These are phyloP conservation scores for Rhadinocentrus ornatus DNA, from an alignment of 2,797 vertebrate genomes.

Conservation along the genomic window DNA sequence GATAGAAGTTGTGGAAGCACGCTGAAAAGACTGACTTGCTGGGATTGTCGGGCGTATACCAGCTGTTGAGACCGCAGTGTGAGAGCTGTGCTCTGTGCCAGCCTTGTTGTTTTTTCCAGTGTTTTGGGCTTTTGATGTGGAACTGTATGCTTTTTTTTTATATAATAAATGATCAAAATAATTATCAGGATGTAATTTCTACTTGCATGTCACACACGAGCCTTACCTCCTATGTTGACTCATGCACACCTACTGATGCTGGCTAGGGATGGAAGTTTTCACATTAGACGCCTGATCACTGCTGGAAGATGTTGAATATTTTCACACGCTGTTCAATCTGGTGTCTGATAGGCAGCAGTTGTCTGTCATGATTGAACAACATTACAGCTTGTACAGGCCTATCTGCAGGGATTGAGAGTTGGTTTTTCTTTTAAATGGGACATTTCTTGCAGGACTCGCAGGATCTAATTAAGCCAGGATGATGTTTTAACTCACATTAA, in stretches of 20 bases:
- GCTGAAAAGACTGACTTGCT: neutral
- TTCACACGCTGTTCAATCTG: neutral
- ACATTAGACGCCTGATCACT: constrained; percentile 26
- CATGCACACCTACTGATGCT: constrained; percentile 39
- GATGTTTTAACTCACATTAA: constrained; percentile 57
- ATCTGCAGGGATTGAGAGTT: constrained; percentile 13
- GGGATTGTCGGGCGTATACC: constrained; percentile 60
- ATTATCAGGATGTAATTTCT: neutral
- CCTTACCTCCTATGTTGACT: neutral
- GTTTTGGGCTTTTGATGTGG: constrained; percentile 32
- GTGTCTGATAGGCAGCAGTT: constrained; percentile 17
- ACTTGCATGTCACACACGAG: neutral
- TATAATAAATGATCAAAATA: constrained; percentile 7
- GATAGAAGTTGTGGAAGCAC: constrained; percentile 25
- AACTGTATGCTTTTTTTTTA: constrained; percentile 14
- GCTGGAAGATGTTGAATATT: constrained; percentile 14
- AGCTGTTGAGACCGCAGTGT: constrained; percentile 61
- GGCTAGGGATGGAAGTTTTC: constrained; percentile 65
- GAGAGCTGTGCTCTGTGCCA: constrained; percentile 26
- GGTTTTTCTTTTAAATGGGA: constrained; percentile 31
- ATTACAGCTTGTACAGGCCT: constrained; percentile 15
- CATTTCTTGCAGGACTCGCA: constrained; percentile 41
- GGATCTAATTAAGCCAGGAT: constrained; percentile 60
- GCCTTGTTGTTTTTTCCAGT: neutral
- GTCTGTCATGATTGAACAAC: constrained; percentile 9